Base-by-base conservation (phyloP, 2,797 vertebrate species). In the Melanogrammus aeglefinus region DNA sequence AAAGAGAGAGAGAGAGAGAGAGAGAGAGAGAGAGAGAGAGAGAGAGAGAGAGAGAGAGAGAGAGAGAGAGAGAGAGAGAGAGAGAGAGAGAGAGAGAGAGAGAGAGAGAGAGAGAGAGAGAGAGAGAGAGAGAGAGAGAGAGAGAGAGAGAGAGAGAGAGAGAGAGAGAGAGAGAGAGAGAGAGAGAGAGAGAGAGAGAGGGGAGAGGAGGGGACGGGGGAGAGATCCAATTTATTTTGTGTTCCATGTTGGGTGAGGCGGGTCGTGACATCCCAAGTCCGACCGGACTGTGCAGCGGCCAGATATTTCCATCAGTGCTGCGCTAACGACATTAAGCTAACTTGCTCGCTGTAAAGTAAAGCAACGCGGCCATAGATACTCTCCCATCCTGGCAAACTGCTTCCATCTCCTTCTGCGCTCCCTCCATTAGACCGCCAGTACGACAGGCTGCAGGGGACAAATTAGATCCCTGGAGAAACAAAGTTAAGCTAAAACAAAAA, bases 301-400 rank as follows among this genome's bases (percentile, higher is more conserved):
- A 79, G 80, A 78, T 75, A 57, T 81, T 87, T 81, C 77, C 86
- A 88, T 88, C 84, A 76, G 75, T 75, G 81, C 78, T 86, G 78
- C 79, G 71, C 69, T 83, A 83, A 88, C 79, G 38, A 79, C 72
- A 78, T 88, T 79, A 87, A 77, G 78, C 47, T 76, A 78, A 29
- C 33, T 72, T 57, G 77, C 84, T 82, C 47, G 81, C 81, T 78
- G 51, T 38, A 79, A 18, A 84, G 81, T 90, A 86, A 87, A 87
- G 85, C 84, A 78, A 75, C 75, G 85, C 87, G 78, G 88, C 73
- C 73, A 73, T 75, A 66, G 57, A 47, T 85, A 7, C 76, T 75
- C 77, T 74, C 57, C 76, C 0, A 0, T 78, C 57, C 75, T 77
- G 88, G 86, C 80, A 76, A 87, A 78, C 79, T 77, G 79, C 18